Evolutionary conservation across 2,888 invertebrate genomes (phyloP).

Genomic region (Drosophila subsilvestris): DNA sequence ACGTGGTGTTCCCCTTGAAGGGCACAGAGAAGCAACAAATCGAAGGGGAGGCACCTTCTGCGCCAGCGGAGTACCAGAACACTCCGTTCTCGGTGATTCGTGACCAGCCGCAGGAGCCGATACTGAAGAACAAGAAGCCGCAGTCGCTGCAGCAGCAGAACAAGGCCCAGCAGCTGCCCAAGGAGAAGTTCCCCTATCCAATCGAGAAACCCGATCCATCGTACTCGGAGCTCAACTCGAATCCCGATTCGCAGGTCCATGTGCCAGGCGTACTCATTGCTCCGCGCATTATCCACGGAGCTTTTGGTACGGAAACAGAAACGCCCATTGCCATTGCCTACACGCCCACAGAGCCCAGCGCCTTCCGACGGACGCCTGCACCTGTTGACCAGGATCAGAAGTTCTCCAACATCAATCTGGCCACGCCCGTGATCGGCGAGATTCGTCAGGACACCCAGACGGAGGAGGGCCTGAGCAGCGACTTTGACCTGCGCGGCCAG

Average conservation of each 20-base stretch:
- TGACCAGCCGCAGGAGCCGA: conserved; percentile 84
- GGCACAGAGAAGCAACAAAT: conserved; percentile 33
- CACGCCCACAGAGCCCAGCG: conserved; percentile 86
- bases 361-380: conserved; percentile 49
- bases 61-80: conserved; percentile 83
- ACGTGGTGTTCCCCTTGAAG: conserved; percentile 72
- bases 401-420: conserved; percentile 85
- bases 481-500: conserved; percentile 82
- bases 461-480: conserved; percentile 77
- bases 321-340: conserved; percentile 88
- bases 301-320: conserved; percentile 84
- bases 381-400: conserved; percentile 28
- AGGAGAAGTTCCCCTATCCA: conserved; percentile 88
- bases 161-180: conserved; percentile 75
- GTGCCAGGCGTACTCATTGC: conserved; percentile 83
- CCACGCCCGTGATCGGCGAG: conserved; percentile 85
- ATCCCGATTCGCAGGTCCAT: conserved; percentile 48
- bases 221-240: conserved; percentile 70
- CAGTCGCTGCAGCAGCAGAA: conserved; percentile 79
- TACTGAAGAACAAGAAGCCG: conserved; percentile 83
- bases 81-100: conserved; percentile 84
- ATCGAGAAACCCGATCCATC: conserved; percentile 87
- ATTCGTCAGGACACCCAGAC: conserved; percentile 83
- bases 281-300: conserved; percentile 84
- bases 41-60: conserved; percentile 65